Conservation (phyloP, 2,113 vertebrate genomes). For the Verasper variegatus region DNA sequence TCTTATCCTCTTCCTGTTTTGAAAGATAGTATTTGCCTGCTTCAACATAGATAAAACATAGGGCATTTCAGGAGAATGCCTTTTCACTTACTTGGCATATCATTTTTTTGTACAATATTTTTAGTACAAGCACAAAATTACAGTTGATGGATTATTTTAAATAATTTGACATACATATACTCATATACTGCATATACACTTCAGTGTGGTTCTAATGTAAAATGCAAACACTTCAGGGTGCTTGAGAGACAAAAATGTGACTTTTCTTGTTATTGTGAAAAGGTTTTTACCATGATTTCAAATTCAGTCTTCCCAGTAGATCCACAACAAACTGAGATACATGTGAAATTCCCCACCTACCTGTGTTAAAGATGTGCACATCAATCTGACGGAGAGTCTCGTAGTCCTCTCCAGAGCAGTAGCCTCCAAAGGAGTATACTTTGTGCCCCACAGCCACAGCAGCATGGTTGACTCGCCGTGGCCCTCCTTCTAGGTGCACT, state of each 20-base stretch:
- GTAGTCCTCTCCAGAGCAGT: constrained; percentile 99
- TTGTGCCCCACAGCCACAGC: constrained; percentile 97
- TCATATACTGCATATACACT: too few relatives aligned
- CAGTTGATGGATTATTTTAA: too few relatives aligned
- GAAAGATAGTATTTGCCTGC: constrained; percentile 2
- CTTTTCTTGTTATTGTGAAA: too few relatives aligned
- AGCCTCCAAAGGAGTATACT: constrained; percentile 97
- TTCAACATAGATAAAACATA: not conserved
- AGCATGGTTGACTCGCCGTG: constrained; percentile 98
- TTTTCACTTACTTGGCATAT: not conserved
- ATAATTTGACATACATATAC: not conserved
- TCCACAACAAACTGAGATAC: not conserved
- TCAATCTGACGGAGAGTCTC: constrained; percentile 89
- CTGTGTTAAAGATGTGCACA: constrained; percentile 77
- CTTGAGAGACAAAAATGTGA: not conserved
- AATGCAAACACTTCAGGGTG: not conserved
- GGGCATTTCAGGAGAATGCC: not conserved
- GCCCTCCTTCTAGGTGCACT: constrained; percentile 97
- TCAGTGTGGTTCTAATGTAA: too few relatives aligned
- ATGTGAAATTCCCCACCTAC: constrained; percentile 26
- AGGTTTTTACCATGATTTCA: not conserved
- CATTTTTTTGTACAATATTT: not conserved
- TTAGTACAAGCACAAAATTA: too few relatives aligned
- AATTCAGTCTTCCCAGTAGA: not conserved
- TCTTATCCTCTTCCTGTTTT: not conserved